A percentile compares a stretch with the other conserved stretches of the same genome.
Conservation (phyloP, 2,113 vertebrate species). For the Craseonycteris thonglongyai region DNA sequence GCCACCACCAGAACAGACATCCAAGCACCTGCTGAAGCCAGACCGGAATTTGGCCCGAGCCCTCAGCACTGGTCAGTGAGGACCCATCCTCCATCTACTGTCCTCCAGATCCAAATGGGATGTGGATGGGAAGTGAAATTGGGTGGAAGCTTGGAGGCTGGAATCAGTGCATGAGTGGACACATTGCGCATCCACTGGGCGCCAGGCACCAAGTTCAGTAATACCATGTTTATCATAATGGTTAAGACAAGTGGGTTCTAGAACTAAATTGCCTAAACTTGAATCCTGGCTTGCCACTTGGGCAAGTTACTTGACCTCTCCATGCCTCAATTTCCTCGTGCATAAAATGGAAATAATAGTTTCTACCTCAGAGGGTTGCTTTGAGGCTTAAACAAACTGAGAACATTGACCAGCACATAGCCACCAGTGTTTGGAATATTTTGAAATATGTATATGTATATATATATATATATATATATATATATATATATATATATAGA, state of each 20-base stretch:
- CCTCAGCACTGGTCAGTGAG: conserved; percentile 69
- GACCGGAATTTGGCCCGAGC: conserved; percentile 81
- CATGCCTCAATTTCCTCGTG: conserved; percentile 14
- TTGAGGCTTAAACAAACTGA: not conserved
- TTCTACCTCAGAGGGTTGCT: not conserved
- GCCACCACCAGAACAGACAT: conserved; percentile 83
- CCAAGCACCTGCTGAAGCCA: conserved; percentile 79
- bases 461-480: no score
- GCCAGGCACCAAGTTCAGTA: not conserved
- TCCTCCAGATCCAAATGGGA: not conserved
- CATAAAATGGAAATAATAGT: not conserved
- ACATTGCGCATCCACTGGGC: not conserved
- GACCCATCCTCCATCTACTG: not conserved
- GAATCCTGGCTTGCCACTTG: not conserved
- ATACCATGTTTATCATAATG: not conserved
- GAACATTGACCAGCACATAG: not conserved
- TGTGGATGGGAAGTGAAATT: not conserved
- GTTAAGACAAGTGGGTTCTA: not conserved
- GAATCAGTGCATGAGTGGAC: not conserved
- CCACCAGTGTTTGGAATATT: not conserved
- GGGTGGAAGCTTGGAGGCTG: not conserved
- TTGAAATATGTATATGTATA: not conserved
- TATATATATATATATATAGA: no score
- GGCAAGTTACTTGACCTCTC: not conserved
- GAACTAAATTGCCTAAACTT: not conserved